These are phyloP conservation scores for Hydrocynus forskahlii DNA, from an alignment of 2,797 vertebrate genomes.

Conservation along the genomic window DNA sequence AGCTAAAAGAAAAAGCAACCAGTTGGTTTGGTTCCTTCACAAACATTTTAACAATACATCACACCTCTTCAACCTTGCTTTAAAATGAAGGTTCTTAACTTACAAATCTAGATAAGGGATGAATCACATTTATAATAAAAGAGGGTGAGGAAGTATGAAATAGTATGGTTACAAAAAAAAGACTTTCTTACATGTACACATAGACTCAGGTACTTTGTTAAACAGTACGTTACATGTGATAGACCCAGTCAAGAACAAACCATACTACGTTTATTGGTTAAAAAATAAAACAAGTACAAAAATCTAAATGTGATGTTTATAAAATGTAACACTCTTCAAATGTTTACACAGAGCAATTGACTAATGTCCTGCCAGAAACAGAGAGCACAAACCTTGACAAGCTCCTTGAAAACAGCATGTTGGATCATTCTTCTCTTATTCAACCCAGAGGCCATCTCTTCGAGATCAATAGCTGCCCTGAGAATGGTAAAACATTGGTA, in stretches of 20 bases:
- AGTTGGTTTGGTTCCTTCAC: neutral
- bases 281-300: neutral
- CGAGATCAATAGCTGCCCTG: slow-evolving; percentile 96
- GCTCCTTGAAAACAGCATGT: slow-evolving; percentile 97
- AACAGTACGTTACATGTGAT: too few relatives aligned
- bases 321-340: neutral
- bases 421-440: slow-evolving; percentile 99
- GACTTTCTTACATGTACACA: too few relatives aligned
- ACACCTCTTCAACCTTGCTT: too few relatives aligned
- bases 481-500: slow-evolving; percentile 7
- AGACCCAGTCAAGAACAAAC: neutral
- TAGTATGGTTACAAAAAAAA: too few relatives aligned
- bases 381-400: slow-evolving; percentile 88
- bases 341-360: neutral
- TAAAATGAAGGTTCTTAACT: too few relatives aligned
- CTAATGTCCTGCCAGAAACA: neutral
- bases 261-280: neutral
- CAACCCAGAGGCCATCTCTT: slow-evolving; percentile 98
- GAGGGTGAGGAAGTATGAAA: too few relatives aligned
- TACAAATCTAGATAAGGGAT: too few relatives aligned
- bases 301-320: neutral
- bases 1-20: slow-evolving; percentile 74
- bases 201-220: too few relatives aligned
- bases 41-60: too few relatives aligned
- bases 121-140: too few relatives aligned